phyloP scores from a whole-genome alignment of 2,113 vertebrate species.

The Cercocebus atys region DNA sequence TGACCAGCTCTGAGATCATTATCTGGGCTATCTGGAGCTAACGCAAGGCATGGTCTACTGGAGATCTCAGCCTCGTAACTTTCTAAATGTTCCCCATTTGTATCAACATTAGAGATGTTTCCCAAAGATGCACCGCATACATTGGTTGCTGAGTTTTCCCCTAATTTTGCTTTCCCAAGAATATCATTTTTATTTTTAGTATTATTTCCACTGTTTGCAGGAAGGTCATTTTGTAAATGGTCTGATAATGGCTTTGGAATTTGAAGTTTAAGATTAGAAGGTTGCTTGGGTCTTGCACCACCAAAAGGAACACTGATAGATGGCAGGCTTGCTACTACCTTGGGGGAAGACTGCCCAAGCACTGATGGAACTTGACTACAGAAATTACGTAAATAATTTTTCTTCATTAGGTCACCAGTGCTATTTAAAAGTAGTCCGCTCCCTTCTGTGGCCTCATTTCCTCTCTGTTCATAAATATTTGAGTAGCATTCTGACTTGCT shows the following conservation, averaged over 20 bases:
- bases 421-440: conserved; percentile 84
- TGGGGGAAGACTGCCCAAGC: conserved; percentile 84
- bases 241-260: conserved; percentile 93
- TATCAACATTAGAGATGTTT: conserved; percentile 78
- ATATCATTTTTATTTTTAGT: conserved; percentile 95
- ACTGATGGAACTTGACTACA: conserved; percentile 85
- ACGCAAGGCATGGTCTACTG: conserved; percentile 85
- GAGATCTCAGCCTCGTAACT: conserved; percentile 85
- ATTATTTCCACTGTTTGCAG: conserved; percentile 85
- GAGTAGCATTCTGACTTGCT: conserved; percentile 94
- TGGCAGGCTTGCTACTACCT: conserved; percentile 86
- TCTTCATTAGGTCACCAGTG: conserved; percentile 85
- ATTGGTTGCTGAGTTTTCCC: conserved; percentile 73
- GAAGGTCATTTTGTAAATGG: conserved; percentile 92
- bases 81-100: conserved; percentile 87
- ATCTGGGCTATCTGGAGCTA: conserved; percentile 93
- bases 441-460: conserved; percentile 83
- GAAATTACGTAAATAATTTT: conserved; percentile 87
- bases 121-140: conserved; percentile 83
- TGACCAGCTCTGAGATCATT: conserved; percentile 96
- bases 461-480: conserved; percentile 88
- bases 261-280: conserved; percentile 95
- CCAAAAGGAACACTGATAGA: conserved; percentile 94
- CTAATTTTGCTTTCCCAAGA: conserved; percentile 84
- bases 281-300: conserved; percentile 97